phyloP scores from a whole-genome alignment of 2,888 invertebrate genomes.

The Alloscopus bannaensis region DNA sequence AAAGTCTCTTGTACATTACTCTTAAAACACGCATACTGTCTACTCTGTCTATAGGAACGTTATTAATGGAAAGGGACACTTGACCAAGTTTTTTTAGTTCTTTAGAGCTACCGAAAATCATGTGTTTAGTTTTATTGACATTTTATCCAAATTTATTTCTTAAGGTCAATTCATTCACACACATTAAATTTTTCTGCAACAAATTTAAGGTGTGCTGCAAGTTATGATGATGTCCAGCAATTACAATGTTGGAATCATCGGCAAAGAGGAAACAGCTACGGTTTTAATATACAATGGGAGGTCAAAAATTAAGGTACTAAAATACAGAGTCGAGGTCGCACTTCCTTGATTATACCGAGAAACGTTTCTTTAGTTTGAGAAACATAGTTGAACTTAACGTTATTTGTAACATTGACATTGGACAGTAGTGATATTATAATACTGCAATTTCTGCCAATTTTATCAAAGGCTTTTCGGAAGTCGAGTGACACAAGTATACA shows the following conservation, averaged over 20 bases:
- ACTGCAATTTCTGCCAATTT: not conserved
- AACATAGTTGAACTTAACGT: not conserved
- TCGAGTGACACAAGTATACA: conserved; percentile 48
- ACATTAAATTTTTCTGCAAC: conserved; percentile 13
- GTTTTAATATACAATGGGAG: conserved; percentile 35
- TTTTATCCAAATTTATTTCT: conserved; percentile 48
- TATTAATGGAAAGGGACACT: not conserved
- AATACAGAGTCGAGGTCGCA: not conserved
- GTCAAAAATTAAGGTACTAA: conserved; percentile 28
- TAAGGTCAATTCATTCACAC: conserved; percentile 29
- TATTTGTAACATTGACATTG: conserved; percentile 13
- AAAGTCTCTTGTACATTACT: no score
- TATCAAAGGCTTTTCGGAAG: conserved; percentile 53
- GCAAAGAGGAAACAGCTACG: conserved; percentile 39
- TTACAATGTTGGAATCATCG: conserved; percentile 41
- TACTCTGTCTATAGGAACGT: not conserved
- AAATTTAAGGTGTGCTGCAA: conserved; percentile 12
- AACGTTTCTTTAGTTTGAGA: conserved; percentile 6
- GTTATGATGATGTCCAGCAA: conserved; percentile 3
- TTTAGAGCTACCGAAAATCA: conserved; percentile 30
- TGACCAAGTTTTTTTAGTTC: not conserved
- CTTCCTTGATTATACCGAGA: conserved; percentile 23
- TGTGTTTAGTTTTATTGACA: conserved; percentile 40
- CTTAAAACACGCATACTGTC: no score
- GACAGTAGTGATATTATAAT: conserved; percentile 37